Evolutionary conservation across 2,797 vertebrate genomes (phyloP).

Genomic region (Malacoctenus gilli): DNA sequence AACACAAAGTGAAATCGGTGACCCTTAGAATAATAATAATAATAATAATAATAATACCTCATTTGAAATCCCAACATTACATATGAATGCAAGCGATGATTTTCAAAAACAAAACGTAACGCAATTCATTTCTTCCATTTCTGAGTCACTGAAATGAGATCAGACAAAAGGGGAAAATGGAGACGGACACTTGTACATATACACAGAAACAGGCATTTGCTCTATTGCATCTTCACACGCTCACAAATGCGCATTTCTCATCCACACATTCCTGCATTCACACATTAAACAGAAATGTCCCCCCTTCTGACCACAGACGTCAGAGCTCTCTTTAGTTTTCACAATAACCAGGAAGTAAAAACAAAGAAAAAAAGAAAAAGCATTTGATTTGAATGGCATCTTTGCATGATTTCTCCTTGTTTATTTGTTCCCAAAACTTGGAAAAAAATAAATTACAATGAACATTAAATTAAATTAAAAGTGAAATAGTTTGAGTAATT

Average conservation of each 20-base stretch:
- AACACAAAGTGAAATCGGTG: conserved; percentile 55
- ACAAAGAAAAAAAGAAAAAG: conserved; percentile 48
- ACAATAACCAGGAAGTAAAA: conserved; percentile 45
- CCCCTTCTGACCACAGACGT: conserved; percentile 50
- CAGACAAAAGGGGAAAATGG: conserved; percentile 47
- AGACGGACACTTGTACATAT: conserved; percentile 57
- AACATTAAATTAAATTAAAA: conserved; percentile 84
- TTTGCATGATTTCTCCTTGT: conserved; percentile 60
- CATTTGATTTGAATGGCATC: conserved; percentile 74
- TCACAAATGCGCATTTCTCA: conserved; percentile 61
- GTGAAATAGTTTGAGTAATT: conserved; percentile 73
- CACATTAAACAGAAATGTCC: conserved; percentile 44
- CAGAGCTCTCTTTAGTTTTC: conserved; percentile 55
- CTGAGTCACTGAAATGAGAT: conserved; percentile 64
- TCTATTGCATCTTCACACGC: conserved; percentile 51
- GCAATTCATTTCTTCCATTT: conserved; percentile 59
- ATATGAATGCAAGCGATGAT: conserved; percentile 67
- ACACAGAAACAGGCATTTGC: conserved; percentile 66
- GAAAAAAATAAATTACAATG: conserved; percentile 80
- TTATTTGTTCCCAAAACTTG: conserved; percentile 76
- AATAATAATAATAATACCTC: too few species aligned
- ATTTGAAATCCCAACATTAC: conserved; percentile 72
- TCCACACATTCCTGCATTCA: conserved; percentile 47
- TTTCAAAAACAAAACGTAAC: conserved; percentile 62
- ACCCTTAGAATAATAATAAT: too few species aligned